Evolutionary conservation across 2,113 vertebrate genomes (phyloP).

Genomic region (Etia nguti): DNA sequence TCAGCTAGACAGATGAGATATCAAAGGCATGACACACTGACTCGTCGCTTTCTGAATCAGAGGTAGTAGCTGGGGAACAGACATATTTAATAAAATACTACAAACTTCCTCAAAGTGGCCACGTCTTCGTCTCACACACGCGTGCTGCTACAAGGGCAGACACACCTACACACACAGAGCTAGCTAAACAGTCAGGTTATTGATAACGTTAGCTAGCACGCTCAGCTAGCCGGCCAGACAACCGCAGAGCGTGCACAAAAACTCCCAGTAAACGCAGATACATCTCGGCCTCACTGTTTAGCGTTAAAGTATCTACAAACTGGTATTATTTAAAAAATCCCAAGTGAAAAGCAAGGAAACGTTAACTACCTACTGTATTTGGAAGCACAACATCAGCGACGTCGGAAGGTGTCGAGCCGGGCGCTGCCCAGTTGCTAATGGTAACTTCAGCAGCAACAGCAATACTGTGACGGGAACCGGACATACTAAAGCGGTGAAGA

Average conservation of each 20-base stretch:
- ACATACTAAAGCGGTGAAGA: neutral
- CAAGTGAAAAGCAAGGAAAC: neutral
- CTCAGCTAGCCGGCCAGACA: conserved; percentile 44
- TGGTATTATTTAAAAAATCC: neutral
- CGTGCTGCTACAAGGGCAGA: neutral
- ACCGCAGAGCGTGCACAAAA: neutral
- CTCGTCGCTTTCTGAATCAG: neutral
- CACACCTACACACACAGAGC: neutral
- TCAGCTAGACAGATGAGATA: neutral
- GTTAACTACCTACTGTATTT: neutral
- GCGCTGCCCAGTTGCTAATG: conserved; percentile 65
- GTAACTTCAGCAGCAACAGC: conserved; percentile 34
- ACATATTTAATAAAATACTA: neutral
- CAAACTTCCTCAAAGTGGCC: neutral
- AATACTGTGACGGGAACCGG: neutral
- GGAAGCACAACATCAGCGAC: neutral
- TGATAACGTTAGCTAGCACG: conserved; percentile 42
- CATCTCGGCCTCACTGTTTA: neutral
- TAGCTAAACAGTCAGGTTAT: neutral
- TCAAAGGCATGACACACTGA: neutral
- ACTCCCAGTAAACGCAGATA: neutral
- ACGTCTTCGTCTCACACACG: neutral
- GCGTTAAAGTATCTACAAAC: neutral
- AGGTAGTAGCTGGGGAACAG: neutral
- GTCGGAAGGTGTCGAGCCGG: neutral